phyloP scores from a whole-genome alignment of 2,888 invertebrate genomes.

The Atethmia centrago region DNA sequence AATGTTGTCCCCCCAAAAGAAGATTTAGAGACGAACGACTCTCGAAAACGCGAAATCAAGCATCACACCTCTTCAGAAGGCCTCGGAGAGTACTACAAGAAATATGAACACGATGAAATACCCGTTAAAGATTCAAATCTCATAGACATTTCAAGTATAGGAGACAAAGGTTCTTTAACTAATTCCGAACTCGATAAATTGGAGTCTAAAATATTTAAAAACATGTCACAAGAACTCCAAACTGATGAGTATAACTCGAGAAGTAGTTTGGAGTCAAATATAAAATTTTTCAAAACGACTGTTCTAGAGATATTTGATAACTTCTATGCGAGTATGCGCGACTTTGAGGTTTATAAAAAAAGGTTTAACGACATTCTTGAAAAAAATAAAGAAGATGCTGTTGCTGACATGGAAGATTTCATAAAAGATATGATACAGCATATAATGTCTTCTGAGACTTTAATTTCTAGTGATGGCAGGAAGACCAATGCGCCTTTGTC shows the following conservation, averaged over 20 bases:
- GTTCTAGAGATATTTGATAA: constrained; percentile 84
- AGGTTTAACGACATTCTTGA: constrained; percentile 81
- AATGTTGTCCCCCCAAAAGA: constrained; percentile 42
- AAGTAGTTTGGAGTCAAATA: constrained; percentile 79
- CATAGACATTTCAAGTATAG: constrained; percentile 44
- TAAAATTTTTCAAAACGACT: constrained; percentile 82
- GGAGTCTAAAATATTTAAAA: constrained; percentile 77
- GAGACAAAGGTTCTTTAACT: constrained; percentile 71
- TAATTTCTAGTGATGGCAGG: constrained; percentile 60
- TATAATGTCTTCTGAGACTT: constrained; percentile 79
- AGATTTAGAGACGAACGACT: not conserved
- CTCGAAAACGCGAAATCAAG: constrained; percentile 21
- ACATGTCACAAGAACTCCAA: constrained; percentile 78
- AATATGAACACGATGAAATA: constrained; percentile 79
- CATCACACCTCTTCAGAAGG: constrained; percentile 27
- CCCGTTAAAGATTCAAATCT: constrained; percentile 79
- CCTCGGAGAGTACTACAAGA: constrained; percentile 78
- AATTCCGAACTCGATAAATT: constrained; percentile 80
- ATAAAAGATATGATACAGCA: constrained; percentile 84
- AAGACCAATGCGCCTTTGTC: constrained; percentile 35
- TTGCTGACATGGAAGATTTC: constrained; percentile 83
- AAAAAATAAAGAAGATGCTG: constrained; percentile 76
- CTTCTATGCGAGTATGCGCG: constrained; percentile 80
- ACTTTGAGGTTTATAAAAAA: constrained; percentile 82
- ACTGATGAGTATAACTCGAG: constrained; percentile 71